Base-by-base conservation (phyloP, 2,888 invertebrate species). In the Chrysomela aeneicollis region DNA sequence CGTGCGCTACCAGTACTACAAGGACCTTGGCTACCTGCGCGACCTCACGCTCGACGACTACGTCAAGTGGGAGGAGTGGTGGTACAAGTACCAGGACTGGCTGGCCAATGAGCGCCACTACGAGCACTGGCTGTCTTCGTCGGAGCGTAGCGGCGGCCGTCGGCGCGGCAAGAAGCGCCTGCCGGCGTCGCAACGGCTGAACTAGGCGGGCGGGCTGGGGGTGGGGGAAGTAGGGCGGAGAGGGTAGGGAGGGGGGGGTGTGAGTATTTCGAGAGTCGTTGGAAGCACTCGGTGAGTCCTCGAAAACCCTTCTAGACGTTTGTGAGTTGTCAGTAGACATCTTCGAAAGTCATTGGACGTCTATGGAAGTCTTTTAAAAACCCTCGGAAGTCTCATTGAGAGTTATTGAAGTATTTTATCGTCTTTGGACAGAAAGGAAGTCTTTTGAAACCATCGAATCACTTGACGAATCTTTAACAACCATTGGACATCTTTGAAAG, bases 31-130 rank as follows among this genome's bases (percentile, higher is more conserved):
- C 0, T 94, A 93, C 76, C 84, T 95, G 54, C 85, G 94, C 68
- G 94, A 94, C 53, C 84, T 92, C 21, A 87, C 89, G 0, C 85
- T 92, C 30, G 88, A 93, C 74, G 94, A 95, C 82, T 95, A 94
- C 80, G 88, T 94, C 67, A 94, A 94, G 81, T 95, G 95, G 94
- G 95, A 95, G 82, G 94, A 94, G 80, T 95, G 95, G 95, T 95
- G 94, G 94, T 94, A 94, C 84, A 91, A 92, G 75, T 95, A 95
- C 81, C 93, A 94, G 81, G 94, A 94, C 81, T 95, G 94, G 94
- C 82, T 94, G 75, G 93, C 94, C 71, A 87, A 90, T n/a, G 92
- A 92, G 80, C 86, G 91, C 49, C 91, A 90, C 30, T 91, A 90
- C 81, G 90, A 91, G 78, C 88, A 90, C 53, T 91, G 90, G 90